phyloP scores from a whole-genome alignment of 2,113 vertebrate genomes.

The Podarcis muralis region DNA sequence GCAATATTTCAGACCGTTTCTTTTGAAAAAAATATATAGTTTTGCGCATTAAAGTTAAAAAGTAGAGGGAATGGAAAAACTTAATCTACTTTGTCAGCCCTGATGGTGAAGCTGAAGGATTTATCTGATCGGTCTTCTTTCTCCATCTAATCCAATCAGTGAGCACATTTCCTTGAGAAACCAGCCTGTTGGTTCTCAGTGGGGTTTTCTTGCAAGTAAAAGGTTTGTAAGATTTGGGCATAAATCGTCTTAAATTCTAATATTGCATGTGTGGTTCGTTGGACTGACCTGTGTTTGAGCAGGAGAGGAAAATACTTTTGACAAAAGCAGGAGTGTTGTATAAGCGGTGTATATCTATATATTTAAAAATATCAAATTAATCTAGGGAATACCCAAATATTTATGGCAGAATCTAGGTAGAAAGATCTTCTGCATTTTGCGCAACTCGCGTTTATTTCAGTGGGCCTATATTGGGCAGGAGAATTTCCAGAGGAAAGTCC shows the following conservation, averaged over 20 bases:
- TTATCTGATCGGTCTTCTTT: neutral
- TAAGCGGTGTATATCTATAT: too few species aligned
- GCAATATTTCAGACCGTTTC: neutral
- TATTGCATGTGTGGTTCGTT: neutral
- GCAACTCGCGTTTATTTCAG: neutral
- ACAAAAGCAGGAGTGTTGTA: neutral
- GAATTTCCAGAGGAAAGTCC: neutral
- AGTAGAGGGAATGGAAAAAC: neutral
- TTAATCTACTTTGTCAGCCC: neutral
- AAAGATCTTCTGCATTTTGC: too few species aligned
- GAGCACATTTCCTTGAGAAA: too few species aligned
- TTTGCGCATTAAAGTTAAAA: neutral
- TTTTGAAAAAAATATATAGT: neutral
- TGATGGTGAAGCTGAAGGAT: neutral
- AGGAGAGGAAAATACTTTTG: neutral
- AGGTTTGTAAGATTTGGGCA: neutral
- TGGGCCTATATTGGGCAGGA: neutral
- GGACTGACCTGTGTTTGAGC: neutral
- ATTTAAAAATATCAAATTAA: neutral
- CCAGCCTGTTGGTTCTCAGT: neutral
- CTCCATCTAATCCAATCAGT: neutral
- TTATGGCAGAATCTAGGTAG: neutral
- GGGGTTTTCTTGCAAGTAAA: neutral
- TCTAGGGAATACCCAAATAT: neutral
- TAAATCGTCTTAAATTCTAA: neutral